Percentiles rank a stretch among this genome's conserved stretches.
Evolutionary conservation across 2,888 invertebrate species (phyloP).

Genomic region (Apamea sordens): DNA sequence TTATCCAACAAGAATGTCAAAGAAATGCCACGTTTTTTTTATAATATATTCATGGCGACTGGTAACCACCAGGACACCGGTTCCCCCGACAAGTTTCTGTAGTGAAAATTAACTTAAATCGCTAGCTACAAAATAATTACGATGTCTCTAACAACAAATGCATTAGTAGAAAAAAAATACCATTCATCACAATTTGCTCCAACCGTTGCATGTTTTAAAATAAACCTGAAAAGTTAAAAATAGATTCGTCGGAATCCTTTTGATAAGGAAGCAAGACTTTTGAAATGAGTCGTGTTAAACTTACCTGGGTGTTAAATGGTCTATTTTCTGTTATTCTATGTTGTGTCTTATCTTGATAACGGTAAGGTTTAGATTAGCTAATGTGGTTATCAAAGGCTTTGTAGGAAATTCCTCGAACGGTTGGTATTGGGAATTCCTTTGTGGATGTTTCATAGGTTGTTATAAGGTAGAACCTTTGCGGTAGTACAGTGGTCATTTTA

Average conservation of each 20-base stretch:
- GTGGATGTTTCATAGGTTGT: slow-evolving; percentile 71
- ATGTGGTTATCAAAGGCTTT: slow-evolving; percentile 64
- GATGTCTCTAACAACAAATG: not conserved
- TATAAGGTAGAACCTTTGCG: slow-evolving; percentile 20
- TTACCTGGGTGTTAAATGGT: slow-evolving; percentile 55
- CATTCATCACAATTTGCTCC: slow-evolving; percentile 10
- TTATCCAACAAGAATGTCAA: not conserved
- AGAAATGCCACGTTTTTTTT: not conserved
- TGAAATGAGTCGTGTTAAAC: slow-evolving; percentile 44
- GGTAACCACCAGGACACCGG: no score
- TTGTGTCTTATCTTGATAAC: not conserved
- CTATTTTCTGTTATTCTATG: not conserved
- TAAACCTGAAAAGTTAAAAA: slow-evolving; percentile 38
- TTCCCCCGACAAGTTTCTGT: not conserved
- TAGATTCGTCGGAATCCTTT: not conserved
- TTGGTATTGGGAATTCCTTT: slow-evolving; percentile 78
- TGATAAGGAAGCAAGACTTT: slow-evolving; percentile 10
- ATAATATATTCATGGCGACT: not conserved
- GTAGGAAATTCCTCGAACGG: slow-evolving; percentile 76
- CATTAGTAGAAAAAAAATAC: slow-evolving; percentile 4
- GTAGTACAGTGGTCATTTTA: slow-evolving; percentile 35
- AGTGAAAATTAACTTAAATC: not conserved
- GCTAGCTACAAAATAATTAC: not conserved
- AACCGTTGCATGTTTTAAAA: slow-evolving; percentile 35
- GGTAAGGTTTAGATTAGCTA: slow-evolving; percentile 49